These are phyloP conservation scores for Hydropotes inermis DNA, from an alignment of 2,113 vertebrate species.

Conservation along the genomic window DNA sequence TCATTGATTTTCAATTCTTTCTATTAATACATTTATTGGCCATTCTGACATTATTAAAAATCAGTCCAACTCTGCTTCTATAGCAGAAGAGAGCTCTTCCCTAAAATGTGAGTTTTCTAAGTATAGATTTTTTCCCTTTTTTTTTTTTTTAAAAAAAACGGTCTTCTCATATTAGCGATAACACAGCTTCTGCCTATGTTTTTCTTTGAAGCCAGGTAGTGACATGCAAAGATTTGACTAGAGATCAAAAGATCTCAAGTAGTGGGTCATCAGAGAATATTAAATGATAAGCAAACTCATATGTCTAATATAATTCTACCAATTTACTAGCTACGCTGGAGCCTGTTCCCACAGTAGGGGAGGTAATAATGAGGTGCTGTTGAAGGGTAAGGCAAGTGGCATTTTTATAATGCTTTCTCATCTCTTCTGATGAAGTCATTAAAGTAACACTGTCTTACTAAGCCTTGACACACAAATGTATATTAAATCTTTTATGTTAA, in stretches of 20 bases:
- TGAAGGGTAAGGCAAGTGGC: conserved; percentile 72
- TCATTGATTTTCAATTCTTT: conserved; percentile 75
- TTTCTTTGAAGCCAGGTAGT: conserved; percentile 62
- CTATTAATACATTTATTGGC: conserved; percentile 70
- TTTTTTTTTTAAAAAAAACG: neutral
- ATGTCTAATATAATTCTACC: conserved; percentile 76
- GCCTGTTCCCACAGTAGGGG: conserved; percentile 76
- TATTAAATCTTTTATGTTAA: conserved; percentile 71
- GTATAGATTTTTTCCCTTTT: neutral
- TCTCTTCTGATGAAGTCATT: conserved; percentile 77
- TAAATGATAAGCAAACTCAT: conserved; percentile 78
- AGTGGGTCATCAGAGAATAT: conserved; percentile 69
- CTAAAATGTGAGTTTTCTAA: conserved; percentile 46
- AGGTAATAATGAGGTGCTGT: conserved; percentile 75
- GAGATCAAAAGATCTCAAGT: conserved; percentile 71
- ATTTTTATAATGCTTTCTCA: conserved; percentile 73
- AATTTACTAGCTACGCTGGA: conserved; percentile 72
- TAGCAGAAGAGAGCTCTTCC: conserved; percentile 7
- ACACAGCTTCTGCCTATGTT: neutral
- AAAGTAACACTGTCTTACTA: conserved; percentile 64
- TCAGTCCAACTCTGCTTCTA: conserved; percentile 48
- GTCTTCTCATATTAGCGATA: neutral
- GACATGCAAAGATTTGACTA: conserved; percentile 51
- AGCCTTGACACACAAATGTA: conserved; percentile 63
- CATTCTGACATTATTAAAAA: conserved; percentile 64